Evolutionary conservation across 2,888 invertebrate species (phyloP), one percentile per base, ranked within the genome.

Genomic region (Tethea ocularis): DNA sequence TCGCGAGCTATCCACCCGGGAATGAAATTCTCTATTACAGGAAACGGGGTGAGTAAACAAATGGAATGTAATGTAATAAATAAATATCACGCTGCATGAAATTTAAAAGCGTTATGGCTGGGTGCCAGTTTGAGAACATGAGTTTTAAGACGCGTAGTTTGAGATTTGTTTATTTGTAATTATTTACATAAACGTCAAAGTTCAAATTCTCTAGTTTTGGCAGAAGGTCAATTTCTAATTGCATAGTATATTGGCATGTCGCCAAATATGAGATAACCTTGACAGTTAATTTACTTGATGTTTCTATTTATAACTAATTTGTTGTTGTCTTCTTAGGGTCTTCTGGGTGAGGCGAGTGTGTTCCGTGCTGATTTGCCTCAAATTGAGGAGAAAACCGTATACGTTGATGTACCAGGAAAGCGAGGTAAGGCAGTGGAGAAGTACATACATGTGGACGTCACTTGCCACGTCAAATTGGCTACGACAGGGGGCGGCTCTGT

Each of bases 291-390:
- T 64, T 63, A 57, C 57, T 57, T 66, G 66, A 57, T 57, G 60
- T 51, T 57, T 67, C 63, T 73, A 74, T 77, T 69, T 71, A 71
- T 73, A 71, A 56, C 66, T 10, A 68, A 56, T 58, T 68, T 65
- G 58, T 68, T 70, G 68, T 65, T 63, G 75, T 75, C 58, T 60
- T 80, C 76, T 33, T 72, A 93, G 93, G 93, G 91, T 65, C 75
- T 93, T 54, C 82, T 96, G 38, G 96, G 96, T 5, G 94, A 95
- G 76, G 96, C 96, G 0, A 89, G 89, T 58, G 95, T 96, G 1
- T 96, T 95, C 86, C 93, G 96, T 62, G 95, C 95, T 38, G 95
- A 95, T 78, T 86, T 94, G 64, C 95, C 95, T 0, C 96, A 96
- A 84, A 89, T 92, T n/a, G 95, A 95, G 80, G 94, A 95, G 83